Percentiles rank a stretch among this genome's conserved stretches.
These are phyloP conservation scores for Venturia canescens DNA, from an alignment of 1,140 invertebrate genomes.

Conservation along the genomic window DNA sequence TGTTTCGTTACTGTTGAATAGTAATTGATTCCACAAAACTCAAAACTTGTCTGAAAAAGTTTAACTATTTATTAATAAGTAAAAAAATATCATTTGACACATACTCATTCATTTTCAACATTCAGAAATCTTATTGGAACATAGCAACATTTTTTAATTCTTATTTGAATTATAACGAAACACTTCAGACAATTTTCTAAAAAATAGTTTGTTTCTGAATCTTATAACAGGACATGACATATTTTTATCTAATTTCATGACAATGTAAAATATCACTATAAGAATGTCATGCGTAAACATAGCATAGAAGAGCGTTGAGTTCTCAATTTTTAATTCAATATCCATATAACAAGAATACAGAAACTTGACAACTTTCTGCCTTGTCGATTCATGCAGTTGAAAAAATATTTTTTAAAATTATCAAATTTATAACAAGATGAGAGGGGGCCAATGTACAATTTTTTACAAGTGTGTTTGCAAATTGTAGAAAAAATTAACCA, in stretches of 20 bases:
- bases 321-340: not conserved
- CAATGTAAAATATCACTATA: not conserved
- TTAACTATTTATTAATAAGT: too few species aligned
- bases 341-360: not conserved
- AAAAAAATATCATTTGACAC: too few species aligned
- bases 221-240: not conserved
- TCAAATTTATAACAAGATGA: too few species aligned
- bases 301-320: not conserved
- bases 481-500: not conserved
- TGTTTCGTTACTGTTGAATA: too few species aligned
- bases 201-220: not conserved
- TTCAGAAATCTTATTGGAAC: too few species aligned
- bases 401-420: not conserved
- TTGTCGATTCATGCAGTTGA: not conserved
- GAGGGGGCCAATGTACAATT: not conserved
- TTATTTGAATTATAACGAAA: too few species aligned
- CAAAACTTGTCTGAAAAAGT: too few species aligned
- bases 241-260: not conserved
- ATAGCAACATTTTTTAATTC: too few species aligned
- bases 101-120: too few species aligned
- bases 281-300: constrained; percentile 2
- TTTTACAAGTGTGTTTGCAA: too few species aligned
- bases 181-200: too few species aligned
- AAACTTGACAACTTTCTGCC: not conserved
- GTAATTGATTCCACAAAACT: too few species aligned